These are phyloP conservation scores for Gerosis bhagava DNA, from an alignment of 2,888 invertebrate species.

Conservation along the genomic window DNA sequence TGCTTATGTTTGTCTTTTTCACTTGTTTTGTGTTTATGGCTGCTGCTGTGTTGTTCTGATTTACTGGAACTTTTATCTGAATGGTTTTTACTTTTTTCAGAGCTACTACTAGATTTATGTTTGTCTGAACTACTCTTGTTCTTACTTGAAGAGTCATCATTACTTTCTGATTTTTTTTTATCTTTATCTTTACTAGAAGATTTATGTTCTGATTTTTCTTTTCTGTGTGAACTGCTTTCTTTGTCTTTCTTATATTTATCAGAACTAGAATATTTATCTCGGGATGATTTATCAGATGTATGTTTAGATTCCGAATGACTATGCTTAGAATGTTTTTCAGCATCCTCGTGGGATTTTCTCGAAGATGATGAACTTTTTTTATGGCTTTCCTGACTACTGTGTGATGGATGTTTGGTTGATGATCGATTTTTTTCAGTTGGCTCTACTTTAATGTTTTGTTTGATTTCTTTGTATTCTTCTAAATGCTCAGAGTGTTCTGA, in stretches of 20 bases:
- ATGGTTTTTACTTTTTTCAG: slow-evolving; percentile 31
- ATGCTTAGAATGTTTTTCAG: slow-evolving; percentile 46
- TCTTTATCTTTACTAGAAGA: slow-evolving; percentile 18
- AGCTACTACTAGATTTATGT: slow-evolving; percentile 32
- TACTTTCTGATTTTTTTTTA: slow-evolving; percentile 7
- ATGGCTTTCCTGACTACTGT: slow-evolving; percentile 43
- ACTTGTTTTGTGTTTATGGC: slow-evolving; percentile 31
- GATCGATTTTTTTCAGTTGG: slow-evolving; percentile 40
- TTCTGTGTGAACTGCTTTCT: slow-evolving; percentile 17
- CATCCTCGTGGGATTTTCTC: slow-evolving; percentile 38
- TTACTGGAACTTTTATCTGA: slow-evolving; percentile 43
- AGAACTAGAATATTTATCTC: slow-evolving; percentile 36
- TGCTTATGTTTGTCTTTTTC: slow-evolving; percentile 48
- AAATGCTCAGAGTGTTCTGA: slow-evolving; percentile 52
- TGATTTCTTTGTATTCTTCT: slow-evolving; percentile 52
- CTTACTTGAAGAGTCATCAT: slow-evolving; percentile 18
- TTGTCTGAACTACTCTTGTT: slow-evolving; percentile 32
- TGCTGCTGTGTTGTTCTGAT: slow-evolving; percentile 49
- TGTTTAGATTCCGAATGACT: slow-evolving; percentile 46
- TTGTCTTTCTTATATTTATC: slow-evolving; percentile 27
- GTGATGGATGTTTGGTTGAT: slow-evolving; percentile 47
- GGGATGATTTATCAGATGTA: slow-evolving; percentile 47
- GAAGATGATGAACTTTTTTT: slow-evolving; percentile 47
- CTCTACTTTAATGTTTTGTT: slow-evolving; percentile 41
- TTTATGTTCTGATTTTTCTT: slow-evolving; percentile 16